Evolutionary conservation across 1,140 invertebrate species (phyloP).

Genomic region (Episyrphus balteatus): DNA sequence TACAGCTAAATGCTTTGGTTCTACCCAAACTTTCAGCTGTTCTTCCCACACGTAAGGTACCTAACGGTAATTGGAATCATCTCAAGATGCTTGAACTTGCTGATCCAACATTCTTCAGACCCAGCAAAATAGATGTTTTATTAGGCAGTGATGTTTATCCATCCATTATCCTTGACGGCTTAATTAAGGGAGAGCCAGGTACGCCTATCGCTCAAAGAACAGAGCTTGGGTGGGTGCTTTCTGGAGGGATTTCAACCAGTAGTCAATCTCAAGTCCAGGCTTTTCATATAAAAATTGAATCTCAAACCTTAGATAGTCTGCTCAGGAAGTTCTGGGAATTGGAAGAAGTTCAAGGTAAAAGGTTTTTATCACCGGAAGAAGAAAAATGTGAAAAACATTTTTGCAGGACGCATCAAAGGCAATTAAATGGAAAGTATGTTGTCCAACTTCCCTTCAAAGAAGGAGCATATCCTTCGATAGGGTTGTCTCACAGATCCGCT

Average conservation of each 20-base stretch:
- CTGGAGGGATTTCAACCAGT: no score
- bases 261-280: background rate
- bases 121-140: no score
- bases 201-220: no score
- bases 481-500: no score
- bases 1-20: background rate
- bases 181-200: background rate
- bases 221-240: no score
- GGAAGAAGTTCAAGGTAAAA: background rate
- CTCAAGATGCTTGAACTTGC: constrained; percentile 6
- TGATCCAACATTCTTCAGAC: no score
- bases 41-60: background rate
- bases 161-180: background rate
- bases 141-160: no score
- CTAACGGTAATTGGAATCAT: background rate
- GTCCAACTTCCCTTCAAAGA: no score
- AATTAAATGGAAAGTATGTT: no score
- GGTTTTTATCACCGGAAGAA: background rate
- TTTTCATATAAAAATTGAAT: background rate
- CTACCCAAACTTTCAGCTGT: background rate
- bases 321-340: background rate
- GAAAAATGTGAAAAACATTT: no score
- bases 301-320: background rate
- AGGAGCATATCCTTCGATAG: no score
- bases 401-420: no score